phyloP scores from a whole-genome alignment of 2,797 vertebrate genomes.

The Microhierax caerulescens region DNA sequence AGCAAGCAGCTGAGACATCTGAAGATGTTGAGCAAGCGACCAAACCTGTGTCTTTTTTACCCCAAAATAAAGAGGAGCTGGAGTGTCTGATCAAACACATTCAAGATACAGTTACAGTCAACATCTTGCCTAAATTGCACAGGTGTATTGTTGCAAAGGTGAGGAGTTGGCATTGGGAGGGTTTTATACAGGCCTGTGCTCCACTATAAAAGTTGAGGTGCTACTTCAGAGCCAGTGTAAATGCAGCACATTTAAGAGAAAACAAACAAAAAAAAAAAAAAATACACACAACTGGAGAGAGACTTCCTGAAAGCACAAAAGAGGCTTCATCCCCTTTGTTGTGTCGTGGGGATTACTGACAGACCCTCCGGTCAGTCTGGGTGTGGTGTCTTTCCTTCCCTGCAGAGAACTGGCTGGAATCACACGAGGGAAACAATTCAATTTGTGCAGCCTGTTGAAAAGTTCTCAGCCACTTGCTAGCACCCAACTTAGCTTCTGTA shows the following conservation, averaged over 20 bases:
- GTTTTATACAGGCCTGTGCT: not conserved
- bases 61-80: conserved; percentile 84
- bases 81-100: conserved; percentile 84
- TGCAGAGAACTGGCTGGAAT: not conserved
- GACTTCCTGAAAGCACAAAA: not conserved
- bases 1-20: not conserved
- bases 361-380: not conserved
- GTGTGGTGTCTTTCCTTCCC: not conserved
- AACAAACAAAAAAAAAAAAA: too few relatives aligned
- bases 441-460: not conserved
- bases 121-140: conserved; percentile 90
- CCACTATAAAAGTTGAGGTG: not conserved
- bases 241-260: not conserved
- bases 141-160: conserved; percentile 94
- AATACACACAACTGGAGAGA: fast-evolving
- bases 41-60: conserved; percentile 77
- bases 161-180: not conserved
- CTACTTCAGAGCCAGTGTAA: not conserved
- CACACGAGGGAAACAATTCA: not conserved
- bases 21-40: not conserved
- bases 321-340: not conserved
- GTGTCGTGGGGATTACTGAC: not conserved
- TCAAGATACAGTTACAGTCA: conserved; percentile 82
- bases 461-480: not conserved
- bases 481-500: not conserved